A percentile compares a stretch with the other conserved stretches of the same genome.
Evolutionary conservation across 2,113 vertebrate species (phyloP).

Genomic region (Grallaria varia): DNA sequence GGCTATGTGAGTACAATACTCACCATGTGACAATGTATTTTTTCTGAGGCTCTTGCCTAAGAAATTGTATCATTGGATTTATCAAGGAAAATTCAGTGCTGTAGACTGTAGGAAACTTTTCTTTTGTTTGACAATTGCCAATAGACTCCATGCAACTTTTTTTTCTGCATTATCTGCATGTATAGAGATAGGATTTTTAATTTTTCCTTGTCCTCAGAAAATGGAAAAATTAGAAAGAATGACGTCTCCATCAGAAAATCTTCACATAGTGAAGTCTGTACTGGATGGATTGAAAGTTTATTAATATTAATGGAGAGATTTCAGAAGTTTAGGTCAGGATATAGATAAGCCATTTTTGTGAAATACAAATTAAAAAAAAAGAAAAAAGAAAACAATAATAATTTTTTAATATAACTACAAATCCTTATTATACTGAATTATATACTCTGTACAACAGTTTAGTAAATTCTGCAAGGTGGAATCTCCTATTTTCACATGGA

Average conservation of each 20-base stretch:
- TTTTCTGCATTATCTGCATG: not conserved
- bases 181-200: not conserved
- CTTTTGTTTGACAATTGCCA: not conserved
- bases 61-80: not conserved
- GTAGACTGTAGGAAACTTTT: not conserved
- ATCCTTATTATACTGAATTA: not conserved
- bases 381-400: not conserved
- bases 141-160: not conserved
- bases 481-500: not conserved
- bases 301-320: not conserved
- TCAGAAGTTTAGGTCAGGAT: not conserved
- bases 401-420: not conserved
- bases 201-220: not conserved
- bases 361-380: not conserved
- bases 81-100: not conserved
- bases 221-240: not conserved
- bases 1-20: not conserved
- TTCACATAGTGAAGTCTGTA: not conserved
- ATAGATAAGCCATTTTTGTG: not conserved
- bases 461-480: not conserved
- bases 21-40: conserved; percentile 15
- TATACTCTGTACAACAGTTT: not conserved
- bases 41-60: conserved; percentile 6
- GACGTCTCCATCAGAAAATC: not conserved
- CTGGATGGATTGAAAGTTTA: not conserved